phyloP scores from a whole-genome alignment of 1,140 invertebrate species.

The Lucilia sericata region DNA sequence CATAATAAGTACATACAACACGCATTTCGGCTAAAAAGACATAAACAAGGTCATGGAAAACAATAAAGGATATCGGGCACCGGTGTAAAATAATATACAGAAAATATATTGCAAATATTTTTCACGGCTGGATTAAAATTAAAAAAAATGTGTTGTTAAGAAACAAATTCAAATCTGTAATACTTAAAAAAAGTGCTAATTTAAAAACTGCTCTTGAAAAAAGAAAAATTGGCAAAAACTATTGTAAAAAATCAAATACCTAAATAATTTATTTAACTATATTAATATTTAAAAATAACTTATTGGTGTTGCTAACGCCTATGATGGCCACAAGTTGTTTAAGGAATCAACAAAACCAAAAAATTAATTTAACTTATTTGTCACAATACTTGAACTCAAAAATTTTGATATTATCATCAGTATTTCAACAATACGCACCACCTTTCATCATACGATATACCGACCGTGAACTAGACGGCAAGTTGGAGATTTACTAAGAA shows the following conservation, averaged over 20 bases:
- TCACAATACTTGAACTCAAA: conserved; percentile 46
- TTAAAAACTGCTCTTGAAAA: neutral
- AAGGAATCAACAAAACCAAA: conserved; percentile 8
- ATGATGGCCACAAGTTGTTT: conserved; percentile 58
- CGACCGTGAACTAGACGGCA: conserved; percentile 53
- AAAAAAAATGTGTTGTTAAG: conserved; percentile 1
- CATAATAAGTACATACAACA: neutral
- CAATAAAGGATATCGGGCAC: conserved; percentile 29
- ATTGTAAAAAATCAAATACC: neutral
- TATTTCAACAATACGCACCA: conserved; percentile 60
- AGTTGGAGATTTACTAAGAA: neutral
- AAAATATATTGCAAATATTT: conserved; percentile 31
- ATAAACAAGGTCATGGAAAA: conserved; percentile 43
- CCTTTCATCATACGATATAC: conserved; percentile 63
- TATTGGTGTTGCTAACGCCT: conserved; percentile 40
- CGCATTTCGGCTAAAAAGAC: neutral
- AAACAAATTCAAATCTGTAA: neutral
- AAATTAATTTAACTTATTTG: conserved; percentile 9
- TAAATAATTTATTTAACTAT: neutral
- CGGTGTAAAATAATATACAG: conserved; percentile 36
- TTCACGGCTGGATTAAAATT: neutral
- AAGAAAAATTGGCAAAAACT: neutral
- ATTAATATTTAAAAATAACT: neutral
- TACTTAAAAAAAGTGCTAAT: neutral
- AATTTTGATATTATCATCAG: conserved; percentile 49